Percentiles rank a stretch among this genome's conserved stretches.
Evolutionary conservation across 2,888 invertebrate species (phyloP).

Genomic region (Mesorhabditis belari): DNA sequence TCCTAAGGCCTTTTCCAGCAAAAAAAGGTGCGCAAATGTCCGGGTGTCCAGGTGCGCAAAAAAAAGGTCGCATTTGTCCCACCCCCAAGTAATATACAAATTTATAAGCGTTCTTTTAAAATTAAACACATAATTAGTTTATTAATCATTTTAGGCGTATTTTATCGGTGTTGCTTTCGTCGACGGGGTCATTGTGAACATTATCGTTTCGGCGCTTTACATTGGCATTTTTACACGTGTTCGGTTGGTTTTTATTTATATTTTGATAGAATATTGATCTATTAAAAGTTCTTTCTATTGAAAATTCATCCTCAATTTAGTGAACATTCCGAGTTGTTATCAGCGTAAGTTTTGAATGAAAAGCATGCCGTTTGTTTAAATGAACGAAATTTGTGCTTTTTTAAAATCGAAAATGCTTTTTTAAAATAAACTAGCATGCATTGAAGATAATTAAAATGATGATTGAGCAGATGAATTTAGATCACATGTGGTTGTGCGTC

Average conservation of each 20-base stretch:
- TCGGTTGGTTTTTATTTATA: conserved; percentile 7
- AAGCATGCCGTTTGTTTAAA: too few relatives aligned
- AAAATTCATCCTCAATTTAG: too few relatives aligned
- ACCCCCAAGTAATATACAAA: too few relatives aligned
- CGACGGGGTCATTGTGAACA: conserved; percentile 33
- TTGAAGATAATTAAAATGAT: too few relatives aligned
- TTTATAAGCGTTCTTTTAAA: background rate
- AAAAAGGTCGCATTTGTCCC: too few relatives aligned
- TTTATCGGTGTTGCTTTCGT: conserved; percentile 28
- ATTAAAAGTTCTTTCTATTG: background rate
- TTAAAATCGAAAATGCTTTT: background rate
- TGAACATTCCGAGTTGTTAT: too few relatives aligned
- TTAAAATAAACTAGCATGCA: too few relatives aligned
- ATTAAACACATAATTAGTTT: background rate
- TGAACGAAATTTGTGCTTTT: background rate
- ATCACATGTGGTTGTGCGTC: conserved; percentile 29
- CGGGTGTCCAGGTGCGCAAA: too few relatives aligned
- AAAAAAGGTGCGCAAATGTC: too few relatives aligned
- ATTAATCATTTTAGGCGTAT: conserved; percentile 24
- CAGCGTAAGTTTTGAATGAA: too few relatives aligned
- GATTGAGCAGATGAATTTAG: too few relatives aligned
- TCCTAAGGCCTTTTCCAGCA: too few relatives aligned
- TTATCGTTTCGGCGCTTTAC: conserved; percentile 29
- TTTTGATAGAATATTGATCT: background rate
- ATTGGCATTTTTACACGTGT: conserved; percentile 26